These are phyloP conservation scores for Panulirus ornatus DNA, from an alignment of 1,140 invertebrate genomes.

Conservation along the genomic window DNA sequence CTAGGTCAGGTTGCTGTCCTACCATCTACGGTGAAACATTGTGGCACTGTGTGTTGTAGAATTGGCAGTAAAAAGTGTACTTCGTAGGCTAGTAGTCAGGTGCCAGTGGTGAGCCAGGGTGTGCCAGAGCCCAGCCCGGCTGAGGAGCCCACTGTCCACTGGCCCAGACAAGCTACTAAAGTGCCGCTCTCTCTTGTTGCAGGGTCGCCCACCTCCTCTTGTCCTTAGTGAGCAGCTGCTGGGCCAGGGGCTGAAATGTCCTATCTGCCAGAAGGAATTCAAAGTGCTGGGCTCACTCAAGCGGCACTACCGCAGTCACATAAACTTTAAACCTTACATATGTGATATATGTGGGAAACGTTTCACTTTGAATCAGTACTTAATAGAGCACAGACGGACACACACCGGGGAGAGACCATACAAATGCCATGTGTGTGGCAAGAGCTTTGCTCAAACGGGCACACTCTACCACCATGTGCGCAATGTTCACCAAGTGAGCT, in stretches of 20 bases:
- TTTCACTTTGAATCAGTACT: slow-evolving; percentile 84
- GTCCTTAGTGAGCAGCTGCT: slow-evolving; percentile 72
- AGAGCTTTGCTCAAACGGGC: slow-evolving; percentile 93
- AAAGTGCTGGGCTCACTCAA: slow-evolving; percentile 76
- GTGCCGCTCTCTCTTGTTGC: slow-evolving; percentile 74
- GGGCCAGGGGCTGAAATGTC: slow-evolving; percentile 81
- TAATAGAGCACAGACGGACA: slow-evolving; percentile 91
- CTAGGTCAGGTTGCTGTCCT: slow-evolving; percentile 2
- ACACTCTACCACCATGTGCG: slow-evolving; percentile 88
- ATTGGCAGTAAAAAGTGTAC: slow-evolving; percentile 13
- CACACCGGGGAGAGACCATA: slow-evolving; percentile 87
- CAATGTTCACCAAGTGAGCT: slow-evolving; percentile 86
- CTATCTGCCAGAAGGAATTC: slow-evolving; percentile 85
- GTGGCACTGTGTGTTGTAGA: slow-evolving; percentile 46
- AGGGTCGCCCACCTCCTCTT: slow-evolving; percentile 73
- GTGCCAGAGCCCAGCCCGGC: slow-evolving; percentile 35
- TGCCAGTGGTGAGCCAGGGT: slow-evolving; percentile 46
- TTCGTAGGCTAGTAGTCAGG: slow-evolving; percentile 28
- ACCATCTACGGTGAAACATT: background rate
- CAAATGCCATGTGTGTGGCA: slow-evolving; percentile 87
- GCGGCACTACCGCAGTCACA: slow-evolving; percentile 78
- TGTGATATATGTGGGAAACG: slow-evolving; percentile 79
- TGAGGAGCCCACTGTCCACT: slow-evolving; percentile 49
- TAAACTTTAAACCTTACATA: slow-evolving; percentile 79
- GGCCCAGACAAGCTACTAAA: slow-evolving; percentile 75